Evolutionary conservation across 2,888 invertebrate genomes (phyloP), one percentile per base, ranked within the genome.

Genomic region (Priocnemis perturbator): DNA sequence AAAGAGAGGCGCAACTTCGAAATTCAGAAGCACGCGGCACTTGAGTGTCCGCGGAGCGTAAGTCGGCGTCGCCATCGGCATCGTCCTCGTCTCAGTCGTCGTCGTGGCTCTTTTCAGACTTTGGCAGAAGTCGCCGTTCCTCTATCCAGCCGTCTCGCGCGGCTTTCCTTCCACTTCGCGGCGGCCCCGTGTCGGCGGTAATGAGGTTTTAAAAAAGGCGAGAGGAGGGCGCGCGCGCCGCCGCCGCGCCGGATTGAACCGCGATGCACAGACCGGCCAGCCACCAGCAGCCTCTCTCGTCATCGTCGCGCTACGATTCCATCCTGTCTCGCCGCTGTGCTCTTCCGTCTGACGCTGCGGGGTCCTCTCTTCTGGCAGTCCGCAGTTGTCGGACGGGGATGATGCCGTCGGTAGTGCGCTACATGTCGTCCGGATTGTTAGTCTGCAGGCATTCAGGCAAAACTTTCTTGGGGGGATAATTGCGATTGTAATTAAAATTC

Each of bases 401-500:
- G 4, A 37, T 37, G 37, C 37, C 37, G 11, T 52, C 59, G 55
- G 69, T 60, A 67, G n/a, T 71, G 58, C 61, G 72, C 64, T 71
- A 77, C 64, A 74, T 76, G 75, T 73, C 73, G 71, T 60, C 11
- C 64, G 74, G 82, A 82, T 86, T 81, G 83, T 87, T 85, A 83
- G 80, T 74, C 77, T 74, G 78, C 72, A 65, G 68, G 78, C 79
- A 81, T 81, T 79, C 75, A 80, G 76, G 81, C 75, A 74, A 83
- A 76, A 83, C 76, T 85, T 79, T 81, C 80, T 81, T 74, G 71
- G 75, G 71, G 68, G 70, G 77, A 83, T 86, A 87, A 87, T 86
- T 85, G 82, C 84, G 81, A 88, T 87, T 86, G 85, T 86, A 88
- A 88, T 88, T 87, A 87, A 88, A 86, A 85, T 81, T 83, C 79